Base-by-base conservation (phyloP, 1,140 invertebrate species). In the Nixonia krombeini region DNA sequence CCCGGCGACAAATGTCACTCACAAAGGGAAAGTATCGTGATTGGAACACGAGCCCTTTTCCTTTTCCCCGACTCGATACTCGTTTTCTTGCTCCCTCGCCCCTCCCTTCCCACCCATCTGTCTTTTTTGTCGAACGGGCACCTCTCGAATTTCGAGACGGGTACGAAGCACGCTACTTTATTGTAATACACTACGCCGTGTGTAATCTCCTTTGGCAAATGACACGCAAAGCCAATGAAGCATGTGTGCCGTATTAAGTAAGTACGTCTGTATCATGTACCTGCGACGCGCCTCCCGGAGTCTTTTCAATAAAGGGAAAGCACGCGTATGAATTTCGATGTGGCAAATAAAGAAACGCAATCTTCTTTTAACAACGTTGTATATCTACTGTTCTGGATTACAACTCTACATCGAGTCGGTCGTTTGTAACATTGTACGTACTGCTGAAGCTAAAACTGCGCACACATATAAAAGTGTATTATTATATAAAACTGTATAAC, bases 151-250 rank as follows among this genome's bases (percentile, higher is more conserved):
- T 70, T 70, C 61, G 31, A 64, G 29, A 44, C 57, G 67, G 68
- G 68, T 42, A 58, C 57, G 18, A 35, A 62, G 62, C 52, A 57
- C 52, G 62, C 62, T 70, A 66, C 68, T 70, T 65, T 70, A 66
- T 66, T 70, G 62, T 70, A 59, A 65, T 70, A 70, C 41, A 51
- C 46, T 66, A 58, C 57, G 53, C 53, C 40, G 47, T 51, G 59
- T 51, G 55, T 64, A 70, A 70, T 64, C 67, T 57, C 42, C 67
- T 65, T 70, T 57, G 67, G 56, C 64, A 64, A 64, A 61, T 59
- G 67, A 70, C 67, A 65, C 59, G 67, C 67, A 64, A 70, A 70
- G 67, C 67, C 59, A 70, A 64, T 46, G 59, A 40, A 56, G 56
- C 67, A 63, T 50, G 58, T 25, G 55, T 17, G 56, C 56, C 61